A percentile compares a stretch with the other conserved stretches of the same genome.
phyloP scores from a whole-genome alignment of 2,888 invertebrate genomes.

The Netelia melanura region DNA sequence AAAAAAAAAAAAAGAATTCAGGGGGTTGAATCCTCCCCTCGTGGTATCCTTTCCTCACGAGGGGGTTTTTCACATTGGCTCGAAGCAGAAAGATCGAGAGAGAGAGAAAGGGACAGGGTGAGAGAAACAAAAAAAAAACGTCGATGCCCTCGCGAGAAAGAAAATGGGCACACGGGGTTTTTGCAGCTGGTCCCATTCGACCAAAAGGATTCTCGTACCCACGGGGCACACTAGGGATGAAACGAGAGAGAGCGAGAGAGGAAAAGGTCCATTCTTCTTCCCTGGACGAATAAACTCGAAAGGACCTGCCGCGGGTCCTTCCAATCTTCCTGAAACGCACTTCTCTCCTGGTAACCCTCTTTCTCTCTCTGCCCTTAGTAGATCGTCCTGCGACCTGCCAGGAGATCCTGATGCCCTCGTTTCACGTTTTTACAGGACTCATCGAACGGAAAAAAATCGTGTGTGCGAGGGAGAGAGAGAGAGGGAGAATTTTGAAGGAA shows the following conservation, averaged over 20 bases:
- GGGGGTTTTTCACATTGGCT: conserved; percentile 49
- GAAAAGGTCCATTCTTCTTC: conserved; percentile 79
- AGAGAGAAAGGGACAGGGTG: conserved; percentile 26
- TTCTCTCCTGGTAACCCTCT: conserved; percentile 26
- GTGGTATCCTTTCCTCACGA: conserved; percentile 79
- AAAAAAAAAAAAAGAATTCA: conserved; percentile 77
- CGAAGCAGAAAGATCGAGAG: conserved; percentile 13
- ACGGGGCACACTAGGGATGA: conserved; percentile 33
- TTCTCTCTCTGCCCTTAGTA: background rate
- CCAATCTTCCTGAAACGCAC: conserved; percentile 46
- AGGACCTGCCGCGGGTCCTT: conserved; percentile 79
- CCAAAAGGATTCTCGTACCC: conserved; percentile 80
- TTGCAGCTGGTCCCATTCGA: conserved; percentile 82
- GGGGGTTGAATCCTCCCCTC: conserved; percentile 70
- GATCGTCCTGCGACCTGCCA: conserved; percentile 65
- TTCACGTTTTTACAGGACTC: conserved; percentile 73
- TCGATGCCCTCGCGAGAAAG: background rate
- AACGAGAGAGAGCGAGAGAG: conserved; percentile 29
- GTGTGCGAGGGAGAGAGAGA: conserved; percentile 25
- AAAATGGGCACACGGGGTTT: conserved; percentile 77
- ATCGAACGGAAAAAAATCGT: conserved; percentile 42
- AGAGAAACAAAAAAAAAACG: conserved; percentile 15
- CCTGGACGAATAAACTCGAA: conserved; percentile 83
- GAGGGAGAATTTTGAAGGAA: conserved; percentile 34
- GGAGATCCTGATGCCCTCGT: conserved; percentile 73